Evolutionary conservation across 2,888 invertebrate genomes (phyloP), one percentile per base, ranked within the genome.

Genomic region (Tipula unca): DNA sequence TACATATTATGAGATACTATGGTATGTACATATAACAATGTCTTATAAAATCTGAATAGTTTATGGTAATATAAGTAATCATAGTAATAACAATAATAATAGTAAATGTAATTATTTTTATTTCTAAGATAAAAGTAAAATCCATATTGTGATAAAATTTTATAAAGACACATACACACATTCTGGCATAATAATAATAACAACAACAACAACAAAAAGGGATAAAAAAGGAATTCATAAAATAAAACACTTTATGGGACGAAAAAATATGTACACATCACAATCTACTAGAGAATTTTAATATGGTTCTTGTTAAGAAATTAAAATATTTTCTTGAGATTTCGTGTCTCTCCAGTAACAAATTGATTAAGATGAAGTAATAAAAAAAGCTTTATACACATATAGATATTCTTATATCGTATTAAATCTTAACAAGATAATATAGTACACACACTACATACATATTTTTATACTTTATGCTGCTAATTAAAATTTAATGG

Each of bases 181-280:
- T 10, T 10, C 4, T 6, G 5, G 5, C 4, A 32, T 32, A 32
- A 32, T 32, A 39, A 39, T 10, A 39, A 39, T 6, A 69, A 69
- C 69, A 25, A 69, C 20, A 69, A 25, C 69, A 69, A 69, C 25
- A 25, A 69, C 69, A 20, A 69, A 69, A 69, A 25, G 25, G 69
- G 69, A 69, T 69, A 69, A 69, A 69, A 69, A 69, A 69, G 69
- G 69, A 69, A 69, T n/a, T n/a, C n/a, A n/a, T 69, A 69, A 69
- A 69, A 25, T 25, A 69, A 69, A 69, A 69, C 10, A 69, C 25
- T 69, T 69, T 69, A 69, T 69, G 69, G 69, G 69, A 69, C 69
- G 10, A 69, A 20, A 69, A 25, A 32, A 10, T 69, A 69, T 25
- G 69, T 69, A 48, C 48, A 48, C 48, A 48, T 48, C 48, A 48